Evolutionary conservation across 2,797 vertebrate species (phyloP), one percentile per base, ranked within the genome.

Genomic region (Linurgus olivaceus): DNA sequence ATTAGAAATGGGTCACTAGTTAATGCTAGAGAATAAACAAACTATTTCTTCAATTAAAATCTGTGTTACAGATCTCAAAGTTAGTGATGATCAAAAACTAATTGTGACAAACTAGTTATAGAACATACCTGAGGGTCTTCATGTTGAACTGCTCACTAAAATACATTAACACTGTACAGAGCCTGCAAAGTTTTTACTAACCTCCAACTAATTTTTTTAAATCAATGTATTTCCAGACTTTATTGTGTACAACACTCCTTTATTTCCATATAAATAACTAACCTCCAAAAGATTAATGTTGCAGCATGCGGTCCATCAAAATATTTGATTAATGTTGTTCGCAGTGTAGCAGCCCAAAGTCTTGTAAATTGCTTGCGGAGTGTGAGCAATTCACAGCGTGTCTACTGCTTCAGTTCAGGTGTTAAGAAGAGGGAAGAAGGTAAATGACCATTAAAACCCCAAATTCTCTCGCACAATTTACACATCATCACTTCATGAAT

Each of bases 261-360:
- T 52, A 62, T 54, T 86, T 42, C 54, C 19, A 62, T 1, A 61
- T 7, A 86, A 78, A 66, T 19, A 92, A 93, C 93, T 92, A 68
- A 92, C 91, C 94, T 93, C 35, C 38, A 52, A 31, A 86, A 73
- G 29, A 31, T 87, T 91, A 94, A 71, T 21, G 75, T 13, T 90
- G 68, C 66, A 57, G 71, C 61, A 37, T 0, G n/a, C 33, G 61
- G 87, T 91, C 87, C 93, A 96, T 91, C 1, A 11, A 82, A 91
- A 59, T 16, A 47, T 2, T 13, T 52, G 57, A 35, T 51, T 61
- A 47, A 67, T 0, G 15, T 33, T 24, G n/a, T 38, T 44, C 3
- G 12, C 24, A 59, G 57, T 0, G 18, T 25, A 82, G 55, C 17
- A 57, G 81, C 65, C n/a, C 72, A 26, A 50, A 67, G 45, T 73